A percentile compares a stretch with the other conserved stretches of the same genome.
These are phyloP conservation scores for Malthinus seriepunctatus DNA, from an alignment of 2,888 invertebrate genomes.

Conservation along the genomic window DNA sequence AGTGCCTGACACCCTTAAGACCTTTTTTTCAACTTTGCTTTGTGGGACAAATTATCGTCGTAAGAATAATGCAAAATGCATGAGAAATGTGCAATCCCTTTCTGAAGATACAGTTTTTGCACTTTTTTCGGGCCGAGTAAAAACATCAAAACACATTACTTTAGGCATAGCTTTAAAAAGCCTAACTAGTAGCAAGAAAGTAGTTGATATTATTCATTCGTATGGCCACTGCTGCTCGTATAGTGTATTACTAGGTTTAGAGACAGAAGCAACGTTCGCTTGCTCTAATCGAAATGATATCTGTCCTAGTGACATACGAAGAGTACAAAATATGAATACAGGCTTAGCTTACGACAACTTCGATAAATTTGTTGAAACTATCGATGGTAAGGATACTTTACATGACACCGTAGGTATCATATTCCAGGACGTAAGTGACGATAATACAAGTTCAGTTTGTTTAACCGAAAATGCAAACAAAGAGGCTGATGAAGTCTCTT, in stretches of 20 bases:
- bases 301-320: conserved; percentile 35
- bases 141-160: conserved; percentile 38
- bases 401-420: conserved; percentile 29
- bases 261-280: conserved; percentile 41
- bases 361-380: conserved; percentile 11
- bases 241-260: conserved; percentile 41
- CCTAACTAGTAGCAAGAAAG: conserved; percentile 39
- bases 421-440: conserved; percentile 10
- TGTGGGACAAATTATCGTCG: too few species aligned
- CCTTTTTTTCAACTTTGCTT: too few species aligned
- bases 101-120: too few species aligned
- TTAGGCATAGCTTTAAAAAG: conserved; percentile 43
- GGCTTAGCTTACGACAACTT: conserved; percentile 27
- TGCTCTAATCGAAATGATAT: conserved; percentile 23
- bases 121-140: too few species aligned
- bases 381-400: conserved; percentile 24
- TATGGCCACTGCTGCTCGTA: conserved; percentile 44
- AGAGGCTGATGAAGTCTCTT: too few species aligned
- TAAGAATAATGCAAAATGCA: too few species aligned
- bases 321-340: conserved; percentile 31
- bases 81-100: too few species aligned
- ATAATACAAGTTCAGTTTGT: too few species aligned
- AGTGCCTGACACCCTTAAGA: too few species aligned
- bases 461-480: too few species aligned
- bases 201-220: conserved; percentile 40